Percentiles rank a stretch among this genome's conserved stretches.
phyloP scores from a whole-genome alignment of 2,113 vertebrate species.

The Anser cygnoides region DNA sequence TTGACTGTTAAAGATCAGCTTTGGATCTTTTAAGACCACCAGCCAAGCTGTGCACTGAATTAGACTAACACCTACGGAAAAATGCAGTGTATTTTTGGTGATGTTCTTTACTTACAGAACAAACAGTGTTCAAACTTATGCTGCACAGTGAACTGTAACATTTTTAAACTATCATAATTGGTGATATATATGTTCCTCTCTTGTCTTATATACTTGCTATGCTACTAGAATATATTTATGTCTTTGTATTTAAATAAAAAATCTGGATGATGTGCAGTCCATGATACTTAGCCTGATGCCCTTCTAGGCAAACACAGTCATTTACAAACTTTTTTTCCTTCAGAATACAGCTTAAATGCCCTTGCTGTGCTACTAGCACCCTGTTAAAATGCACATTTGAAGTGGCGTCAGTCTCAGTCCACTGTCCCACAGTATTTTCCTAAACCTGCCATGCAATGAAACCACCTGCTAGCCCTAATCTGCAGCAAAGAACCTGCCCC shows the following conservation, averaged over 20 bases:
- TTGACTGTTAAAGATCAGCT: background rate
- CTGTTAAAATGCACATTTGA: background rate
- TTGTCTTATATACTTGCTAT: background rate
- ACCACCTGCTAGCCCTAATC: background rate
- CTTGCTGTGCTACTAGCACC: background rate
- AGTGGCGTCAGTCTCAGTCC: background rate
- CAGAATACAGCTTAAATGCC: background rate
- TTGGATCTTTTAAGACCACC: slow-evolving; percentile 12
- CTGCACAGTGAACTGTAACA: background rate
- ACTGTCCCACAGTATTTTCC: background rate
- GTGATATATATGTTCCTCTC: background rate
- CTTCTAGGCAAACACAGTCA: background rate
- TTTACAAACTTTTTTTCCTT: background rate
- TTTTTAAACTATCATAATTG: background rate
- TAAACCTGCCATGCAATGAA: background rate
- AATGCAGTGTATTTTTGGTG: background rate
- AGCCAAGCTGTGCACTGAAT: background rate
- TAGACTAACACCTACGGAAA: background rate
- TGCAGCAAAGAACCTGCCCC: background rate
- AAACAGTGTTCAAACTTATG: background rate
- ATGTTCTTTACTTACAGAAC: background rate
- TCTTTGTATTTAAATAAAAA: background rate
- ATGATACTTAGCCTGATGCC: background rate
- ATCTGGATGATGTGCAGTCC: background rate
- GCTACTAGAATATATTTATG: background rate